These are phyloP conservation scores for Corticium candelabrum DNA, from an alignment of 37 sponge, comb jelly and placozoan genomes.

Conservation along the genomic window DNA sequence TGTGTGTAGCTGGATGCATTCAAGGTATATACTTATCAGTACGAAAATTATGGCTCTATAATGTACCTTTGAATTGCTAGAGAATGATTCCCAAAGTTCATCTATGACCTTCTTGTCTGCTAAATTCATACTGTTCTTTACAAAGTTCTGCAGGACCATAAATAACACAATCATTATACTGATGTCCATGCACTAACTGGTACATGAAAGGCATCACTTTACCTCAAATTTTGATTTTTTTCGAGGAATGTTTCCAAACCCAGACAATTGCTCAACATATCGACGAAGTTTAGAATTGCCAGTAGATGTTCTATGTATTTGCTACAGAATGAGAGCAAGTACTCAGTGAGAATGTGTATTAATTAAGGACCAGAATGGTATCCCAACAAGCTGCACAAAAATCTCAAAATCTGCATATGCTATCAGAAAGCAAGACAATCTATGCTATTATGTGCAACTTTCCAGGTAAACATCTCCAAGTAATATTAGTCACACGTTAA, in stretches of 20 bases:
- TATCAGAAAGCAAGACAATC: too few relatives aligned
- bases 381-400: too few relatives aligned
- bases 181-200: neutral
- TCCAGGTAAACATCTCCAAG: too few relatives aligned
- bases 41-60: too few relatives aligned
- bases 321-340: too few relatives aligned
- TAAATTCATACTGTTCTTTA: constrained; percentile 69
- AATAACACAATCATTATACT: neutral
- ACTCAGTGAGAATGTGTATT: too few relatives aligned
- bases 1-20: too few relatives aligned
- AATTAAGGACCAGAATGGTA: too few relatives aligned
- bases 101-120: constrained; percentile 40
- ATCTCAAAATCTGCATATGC: too few relatives aligned
- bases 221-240: constrained; percentile 90
- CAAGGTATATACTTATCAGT: too few relatives aligned
- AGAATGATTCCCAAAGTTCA: constrained; percentile 73
- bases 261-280: constrained; percentile 54
- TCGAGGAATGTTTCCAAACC: constrained; percentile 90
- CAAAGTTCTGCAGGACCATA: constrained; percentile 63
- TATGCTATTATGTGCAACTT: too few relatives aligned
- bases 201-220: constrained; percentile 12
- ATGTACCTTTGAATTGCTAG: too few relatives aligned
- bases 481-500: neutral
- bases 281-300: neutral
- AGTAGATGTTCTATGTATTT: neutral